These are phyloP conservation scores for Fulica atra DNA, from an alignment of 2,113 vertebrate species.

Conservation along the genomic window DNA sequence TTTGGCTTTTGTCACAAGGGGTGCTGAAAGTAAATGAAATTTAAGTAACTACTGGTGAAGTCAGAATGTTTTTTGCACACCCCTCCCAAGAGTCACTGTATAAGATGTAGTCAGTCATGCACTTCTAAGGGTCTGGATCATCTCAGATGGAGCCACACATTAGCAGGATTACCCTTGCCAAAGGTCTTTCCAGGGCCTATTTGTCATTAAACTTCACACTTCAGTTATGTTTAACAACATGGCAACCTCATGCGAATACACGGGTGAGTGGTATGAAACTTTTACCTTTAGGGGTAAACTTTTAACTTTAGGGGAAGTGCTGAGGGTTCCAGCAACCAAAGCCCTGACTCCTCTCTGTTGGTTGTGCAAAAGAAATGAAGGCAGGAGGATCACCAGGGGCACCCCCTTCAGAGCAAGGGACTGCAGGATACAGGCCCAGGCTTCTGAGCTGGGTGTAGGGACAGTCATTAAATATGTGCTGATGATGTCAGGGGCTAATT, in stretches of 20 bases:
- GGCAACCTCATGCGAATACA: background rate
- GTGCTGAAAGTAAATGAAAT: background rate
- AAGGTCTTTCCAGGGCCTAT: background rate
- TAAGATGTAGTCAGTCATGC: background rate
- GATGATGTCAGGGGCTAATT: background rate
- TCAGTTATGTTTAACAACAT: background rate
- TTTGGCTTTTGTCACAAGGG: background rate
- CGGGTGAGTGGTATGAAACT: background rate
- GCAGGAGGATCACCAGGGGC: background rate
- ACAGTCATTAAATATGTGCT: background rate
- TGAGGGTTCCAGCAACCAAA: background rate
- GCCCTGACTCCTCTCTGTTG: background rate
- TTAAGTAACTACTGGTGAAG: background rate
- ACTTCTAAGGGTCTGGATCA: background rate
- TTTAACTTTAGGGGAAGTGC: background rate
- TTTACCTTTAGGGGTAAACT: too few species aligned
- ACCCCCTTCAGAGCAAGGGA: background rate
- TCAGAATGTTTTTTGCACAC: background rate
- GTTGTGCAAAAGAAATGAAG: background rate
- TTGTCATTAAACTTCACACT: background rate
- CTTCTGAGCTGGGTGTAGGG: background rate
- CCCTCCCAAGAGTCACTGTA: background rate
- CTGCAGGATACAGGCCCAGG: background rate
- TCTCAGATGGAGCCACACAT: background rate
- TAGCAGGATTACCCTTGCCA: background rate